phyloP scores from a whole-genome alignment of 2,888 invertebrate species.

The Himalopsyche japonica region DNA sequence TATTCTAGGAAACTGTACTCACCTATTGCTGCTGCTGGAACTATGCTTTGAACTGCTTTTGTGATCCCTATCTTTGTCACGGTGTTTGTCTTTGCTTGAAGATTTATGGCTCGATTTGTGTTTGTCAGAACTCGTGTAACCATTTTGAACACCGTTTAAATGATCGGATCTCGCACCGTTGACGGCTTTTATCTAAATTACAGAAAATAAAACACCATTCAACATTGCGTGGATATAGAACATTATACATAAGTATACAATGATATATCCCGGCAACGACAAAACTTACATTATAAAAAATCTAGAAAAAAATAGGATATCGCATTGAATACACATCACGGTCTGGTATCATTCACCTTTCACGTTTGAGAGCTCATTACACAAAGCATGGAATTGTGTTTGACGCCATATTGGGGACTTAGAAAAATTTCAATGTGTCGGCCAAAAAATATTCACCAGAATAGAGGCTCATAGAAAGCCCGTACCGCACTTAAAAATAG shows the following conservation, averaged over 20 bases:
- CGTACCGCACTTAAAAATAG: neutral
- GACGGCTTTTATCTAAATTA: conserved; percentile 42
- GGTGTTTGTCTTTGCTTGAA: conserved; percentile 70
- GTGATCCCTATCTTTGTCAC: conserved; percentile 68
- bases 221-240: neutral
- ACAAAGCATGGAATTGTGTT: conserved; percentile 66
- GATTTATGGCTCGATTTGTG: conserved; percentile 68
- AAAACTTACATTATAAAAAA: neutral
- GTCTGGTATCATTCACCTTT: conserved; percentile 23
- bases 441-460: conserved; percentile 56
- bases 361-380: conserved; percentile 40
- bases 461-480: conserved; percentile 45
- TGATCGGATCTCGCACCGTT: conserved; percentile 63
- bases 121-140: conserved; percentile 63
- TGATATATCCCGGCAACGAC: neutral
- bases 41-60: conserved; percentile 60
- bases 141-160: conserved; percentile 82
- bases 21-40: conserved; percentile 54
- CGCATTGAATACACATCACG: neutral
- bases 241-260: neutral
- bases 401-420: conserved; percentile 90
- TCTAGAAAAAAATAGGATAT: neutral
- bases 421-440: conserved; percentile 60
- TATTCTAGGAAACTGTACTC: neutral
- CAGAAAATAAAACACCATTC: neutral